Percentiles rank a stretch among this genome's conserved stretches.
phyloP scores from a whole-genome alignment of 1,140 invertebrate genomes.

The Euglossa dilemma region DNA sequence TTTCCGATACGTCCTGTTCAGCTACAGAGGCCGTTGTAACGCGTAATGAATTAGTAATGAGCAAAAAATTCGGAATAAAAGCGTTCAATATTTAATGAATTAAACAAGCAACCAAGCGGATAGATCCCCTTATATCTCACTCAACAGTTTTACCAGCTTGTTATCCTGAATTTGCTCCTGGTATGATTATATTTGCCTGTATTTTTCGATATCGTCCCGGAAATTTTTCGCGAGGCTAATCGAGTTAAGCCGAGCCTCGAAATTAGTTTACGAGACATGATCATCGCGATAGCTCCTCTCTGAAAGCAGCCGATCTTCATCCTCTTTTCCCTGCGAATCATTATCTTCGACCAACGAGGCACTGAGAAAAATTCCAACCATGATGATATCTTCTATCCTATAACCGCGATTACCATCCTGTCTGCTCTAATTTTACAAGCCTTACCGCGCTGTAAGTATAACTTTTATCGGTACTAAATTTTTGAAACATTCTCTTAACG shows the following conservation, averaged over 20 bases:
- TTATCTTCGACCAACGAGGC: too few species aligned
- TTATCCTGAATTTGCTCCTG: background rate
- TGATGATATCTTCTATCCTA: background rate
- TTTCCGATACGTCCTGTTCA: background rate
- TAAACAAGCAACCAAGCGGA: background rate
- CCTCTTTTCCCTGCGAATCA: background rate
- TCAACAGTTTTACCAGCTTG: background rate
- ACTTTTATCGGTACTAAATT: too few species aligned
- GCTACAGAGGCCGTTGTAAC: background rate
- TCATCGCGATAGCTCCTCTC: background rate
- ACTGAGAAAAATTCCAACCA: background rate
- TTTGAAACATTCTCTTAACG: too few species aligned
- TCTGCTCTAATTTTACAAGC: too few species aligned
- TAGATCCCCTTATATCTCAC: background rate
- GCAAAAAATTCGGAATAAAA: background rate
- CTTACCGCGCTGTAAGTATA: too few species aligned
- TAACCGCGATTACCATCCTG: background rate
- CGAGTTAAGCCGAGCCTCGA: background rate
- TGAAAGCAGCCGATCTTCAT: background rate
- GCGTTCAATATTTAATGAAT: background rate
- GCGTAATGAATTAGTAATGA: background rate
- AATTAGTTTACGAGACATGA: background rate
- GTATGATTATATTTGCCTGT: background rate
- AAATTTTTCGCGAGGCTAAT: background rate
- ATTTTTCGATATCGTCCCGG: background rate